Base-by-base conservation (phyloP, 2,113 vertebrate genomes). In the Saguinus imperator region DNA sequence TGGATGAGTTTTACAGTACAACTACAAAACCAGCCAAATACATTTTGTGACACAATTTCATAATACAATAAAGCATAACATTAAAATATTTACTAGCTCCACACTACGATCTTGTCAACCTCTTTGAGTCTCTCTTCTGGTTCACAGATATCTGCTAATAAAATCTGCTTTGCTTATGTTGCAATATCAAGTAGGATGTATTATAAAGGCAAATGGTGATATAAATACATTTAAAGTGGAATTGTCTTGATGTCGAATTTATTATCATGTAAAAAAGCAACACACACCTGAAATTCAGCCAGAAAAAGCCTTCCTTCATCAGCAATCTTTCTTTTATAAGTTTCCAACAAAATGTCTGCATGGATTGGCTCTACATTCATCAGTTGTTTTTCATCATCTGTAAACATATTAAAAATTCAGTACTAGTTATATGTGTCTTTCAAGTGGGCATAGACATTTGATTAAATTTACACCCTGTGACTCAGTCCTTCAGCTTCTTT, bases 291-390 rank as follows among this genome's bases (percentile, higher is more conserved):
- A 98, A 99, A 99, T 98, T 99, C 99, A 82, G 99, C 99, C 98
- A 99, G 98, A 95, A 99, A 99, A 66, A 99, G 99, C 79, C 99
- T 98, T 25, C 98, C 99, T 82, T 99, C 99, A 64, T 99, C 99
- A 18, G 99, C 99, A 0, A 99, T 99, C 96, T 99, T 99, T 93
- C 98, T 99, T 97, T 99, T 99, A 86, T 99, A 99, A 0, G 98
- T 97, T 3, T 99, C 99, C 94, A 99, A 96, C 95, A 99, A 97
- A 0, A 96, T 8, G 0, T 99, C 99, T 0, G 99, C 98, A 48
- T 98, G 98, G n/a, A 99, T 99, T 2, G 99, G 99, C 17, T 99
- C 99, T 35, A 99, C 98, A 0, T 95, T 98, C 97, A 99, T 87
- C 86, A 99, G 98, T 2, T 98, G 98, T 17, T 98, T 99, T 72